A percentile compares a stretch with the other conserved stretches of the same genome.
Evolutionary conservation across 2,797 vertebrate species (phyloP).

Genomic region (Dromococcyx pavoninus): DNA sequence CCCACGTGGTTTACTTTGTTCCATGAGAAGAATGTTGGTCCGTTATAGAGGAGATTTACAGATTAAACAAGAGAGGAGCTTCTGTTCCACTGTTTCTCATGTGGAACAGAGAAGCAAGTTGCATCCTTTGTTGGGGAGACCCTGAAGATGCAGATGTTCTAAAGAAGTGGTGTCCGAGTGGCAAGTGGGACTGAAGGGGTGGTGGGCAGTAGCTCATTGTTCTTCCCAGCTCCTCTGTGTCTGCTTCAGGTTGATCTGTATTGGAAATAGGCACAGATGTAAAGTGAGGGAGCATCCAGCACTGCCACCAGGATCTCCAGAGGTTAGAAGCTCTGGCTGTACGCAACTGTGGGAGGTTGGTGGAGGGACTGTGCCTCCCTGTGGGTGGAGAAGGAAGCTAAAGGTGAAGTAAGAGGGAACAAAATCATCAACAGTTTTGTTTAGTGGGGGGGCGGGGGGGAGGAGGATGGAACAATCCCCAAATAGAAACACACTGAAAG

Average conservation of each 20-base stretch:
- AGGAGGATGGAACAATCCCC: background rate
- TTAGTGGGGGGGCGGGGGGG: background rate
- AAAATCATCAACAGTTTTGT: background rate
- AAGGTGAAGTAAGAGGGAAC: background rate
- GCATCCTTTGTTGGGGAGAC: background rate
- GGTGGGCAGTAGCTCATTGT: background rate
- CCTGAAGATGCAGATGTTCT: background rate
- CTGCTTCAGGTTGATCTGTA: rapidly evolving
- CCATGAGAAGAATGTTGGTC: background rate
- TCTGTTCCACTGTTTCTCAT: background rate
- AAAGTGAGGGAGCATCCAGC: background rate
- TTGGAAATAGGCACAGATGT: background rate
- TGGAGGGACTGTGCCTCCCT: constrained; percentile 36
- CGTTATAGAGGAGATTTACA: background rate
- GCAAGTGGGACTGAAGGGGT: background rate
- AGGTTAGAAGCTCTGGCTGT: background rate
- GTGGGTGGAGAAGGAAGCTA: constrained; percentile 2
- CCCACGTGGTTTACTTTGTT: background rate
- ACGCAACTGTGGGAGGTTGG: background rate
- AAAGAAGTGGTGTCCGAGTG: background rate
- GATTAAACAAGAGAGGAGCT: background rate
- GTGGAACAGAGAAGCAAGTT: background rate
- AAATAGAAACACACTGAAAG: background rate
- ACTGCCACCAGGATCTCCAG: background rate
- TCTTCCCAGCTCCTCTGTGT: rapidly evolving